Evolutionary conservation across 2,797 vertebrate species (phyloP).

Genomic region (Syndactyla subalaris): DNA sequence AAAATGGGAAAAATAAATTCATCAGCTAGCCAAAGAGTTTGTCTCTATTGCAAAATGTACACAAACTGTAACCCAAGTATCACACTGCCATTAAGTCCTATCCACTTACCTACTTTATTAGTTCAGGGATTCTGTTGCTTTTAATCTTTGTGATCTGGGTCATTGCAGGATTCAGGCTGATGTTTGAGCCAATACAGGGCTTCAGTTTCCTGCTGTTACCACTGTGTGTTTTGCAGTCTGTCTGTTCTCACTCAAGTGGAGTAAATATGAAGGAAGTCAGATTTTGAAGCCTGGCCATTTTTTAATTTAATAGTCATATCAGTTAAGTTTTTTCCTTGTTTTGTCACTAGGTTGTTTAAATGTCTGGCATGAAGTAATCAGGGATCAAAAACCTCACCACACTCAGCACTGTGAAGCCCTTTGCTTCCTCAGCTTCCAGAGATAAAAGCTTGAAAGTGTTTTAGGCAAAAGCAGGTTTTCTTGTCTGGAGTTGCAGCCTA

Average conservation of each 20-base stretch:
- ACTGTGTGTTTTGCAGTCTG: neutral
- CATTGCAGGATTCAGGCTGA: constrained; percentile 27
- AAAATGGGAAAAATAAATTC: neutral
- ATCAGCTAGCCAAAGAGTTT: neutral
- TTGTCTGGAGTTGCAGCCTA: neutral
- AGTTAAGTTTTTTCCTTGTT: neutral
- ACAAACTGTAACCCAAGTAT: constrained; percentile 3
- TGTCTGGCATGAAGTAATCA: neutral
- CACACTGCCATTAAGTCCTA: neutral
- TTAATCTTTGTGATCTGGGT: constrained; percentile 56
- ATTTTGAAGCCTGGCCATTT: neutral
- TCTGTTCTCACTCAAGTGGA: neutral
- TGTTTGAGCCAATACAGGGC: neutral
- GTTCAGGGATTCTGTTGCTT: constrained; percentile 7
- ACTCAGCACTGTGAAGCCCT: neutral
- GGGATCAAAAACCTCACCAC: neutral
- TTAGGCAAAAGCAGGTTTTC: neutral
- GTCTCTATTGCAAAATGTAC: neutral
- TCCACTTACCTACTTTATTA: constrained; percentile 36
- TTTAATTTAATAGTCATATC: neutral
- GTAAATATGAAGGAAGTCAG: neutral
- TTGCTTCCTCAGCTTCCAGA: neutral
- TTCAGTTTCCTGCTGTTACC: neutral
- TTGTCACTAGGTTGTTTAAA: neutral
- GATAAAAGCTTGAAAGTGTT: neutral